A percentile compares a stretch with the other conserved stretches of the same genome.
phyloP scores from a whole-genome alignment of 2,888 invertebrate species.

The Dinocampus coccinellae region DNA sequence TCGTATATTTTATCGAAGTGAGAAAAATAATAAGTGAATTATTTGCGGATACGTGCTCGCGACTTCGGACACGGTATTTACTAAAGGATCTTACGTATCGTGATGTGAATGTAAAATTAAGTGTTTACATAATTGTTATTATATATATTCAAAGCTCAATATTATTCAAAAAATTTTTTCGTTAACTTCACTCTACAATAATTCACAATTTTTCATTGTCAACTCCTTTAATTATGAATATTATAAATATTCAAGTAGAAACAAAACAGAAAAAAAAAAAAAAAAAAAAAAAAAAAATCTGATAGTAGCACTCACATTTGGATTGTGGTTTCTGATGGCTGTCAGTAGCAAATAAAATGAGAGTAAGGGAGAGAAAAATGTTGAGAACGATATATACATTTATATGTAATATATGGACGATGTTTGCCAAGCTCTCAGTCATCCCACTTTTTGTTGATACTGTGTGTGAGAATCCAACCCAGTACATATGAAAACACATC shows the following conservation, averaged over 20 bases:
- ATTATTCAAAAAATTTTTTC: no score
- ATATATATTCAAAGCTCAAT: neutral
- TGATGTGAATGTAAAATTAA: neutral
- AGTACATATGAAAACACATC: constrained; percentile 25
- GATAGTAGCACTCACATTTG: neutral
- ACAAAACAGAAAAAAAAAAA: no score
- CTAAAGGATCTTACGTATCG: neutral
- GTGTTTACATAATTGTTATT: neutral
- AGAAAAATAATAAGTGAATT: neutral
- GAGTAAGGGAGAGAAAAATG: constrained; percentile 20
- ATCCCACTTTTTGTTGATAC: constrained; percentile 47
- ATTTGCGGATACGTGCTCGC: neutral
- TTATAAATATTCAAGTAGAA: no score
- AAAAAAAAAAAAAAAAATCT: no score
- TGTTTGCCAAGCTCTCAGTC: constrained; percentile 50
- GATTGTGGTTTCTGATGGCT: neutral
- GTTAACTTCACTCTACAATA: no score
- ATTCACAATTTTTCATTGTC: no score
- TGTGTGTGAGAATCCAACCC: constrained; percentile 33
- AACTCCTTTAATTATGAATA: no score
- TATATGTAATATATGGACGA: constrained; percentile 35
- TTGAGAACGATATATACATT: constrained; percentile 43
- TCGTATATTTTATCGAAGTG: neutral
- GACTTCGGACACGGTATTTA: neutral
- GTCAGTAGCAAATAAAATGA: neutral